Base-by-base conservation (phyloP, 2,888 invertebrate species). In the Operophtera brumata region DNA sequence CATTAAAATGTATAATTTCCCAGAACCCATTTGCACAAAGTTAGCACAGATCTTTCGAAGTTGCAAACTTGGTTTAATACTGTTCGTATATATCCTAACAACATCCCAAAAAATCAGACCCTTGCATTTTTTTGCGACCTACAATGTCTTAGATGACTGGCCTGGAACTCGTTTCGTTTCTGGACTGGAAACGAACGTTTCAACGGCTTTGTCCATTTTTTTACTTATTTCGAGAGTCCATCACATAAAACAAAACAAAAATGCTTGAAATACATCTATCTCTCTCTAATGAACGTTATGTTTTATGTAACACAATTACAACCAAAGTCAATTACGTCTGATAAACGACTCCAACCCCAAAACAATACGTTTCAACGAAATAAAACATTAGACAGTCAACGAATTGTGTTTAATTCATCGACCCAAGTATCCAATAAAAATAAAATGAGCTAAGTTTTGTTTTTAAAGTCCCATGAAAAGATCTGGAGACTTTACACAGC, bases 391-490 rank as follows among this genome's bases (percentile, higher is more conserved):
- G 52, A 52, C 52, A 45, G 48, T 36, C 48, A 34, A 55, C 53
- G 59, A 62, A 59, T 43, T 54, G 59, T 60, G 55, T 62, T 65
- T 64, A 65, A 65, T 65, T 69, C 69, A 58, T 65, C 54, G 59
- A 58, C 43, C 61, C 59, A 49, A 51, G 53, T 45, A 40, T 62
- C 59, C 49, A 65, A 63, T 65, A 61, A 66, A 65, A 69, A 69
- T 57, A 63, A 67, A 65, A 65, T 58, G 43, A 61, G 57, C 35
- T 14, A 58, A 62, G 57, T 63, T 67, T 70, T 62, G 51, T 64
- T 57, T 48, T 56, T 41, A 49, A 40, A 52, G 44, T 48, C 48
- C 43, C 41, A 45, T 48, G 41, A 57, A 52, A 51, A 52, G 45
- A 41, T 55, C 54, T 47, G 12, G 20, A 43, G 47, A 55, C 36